Evolutionary conservation across 2,113 vertebrate species (phyloP).

Genomic region (Silurus asotus): DNA sequence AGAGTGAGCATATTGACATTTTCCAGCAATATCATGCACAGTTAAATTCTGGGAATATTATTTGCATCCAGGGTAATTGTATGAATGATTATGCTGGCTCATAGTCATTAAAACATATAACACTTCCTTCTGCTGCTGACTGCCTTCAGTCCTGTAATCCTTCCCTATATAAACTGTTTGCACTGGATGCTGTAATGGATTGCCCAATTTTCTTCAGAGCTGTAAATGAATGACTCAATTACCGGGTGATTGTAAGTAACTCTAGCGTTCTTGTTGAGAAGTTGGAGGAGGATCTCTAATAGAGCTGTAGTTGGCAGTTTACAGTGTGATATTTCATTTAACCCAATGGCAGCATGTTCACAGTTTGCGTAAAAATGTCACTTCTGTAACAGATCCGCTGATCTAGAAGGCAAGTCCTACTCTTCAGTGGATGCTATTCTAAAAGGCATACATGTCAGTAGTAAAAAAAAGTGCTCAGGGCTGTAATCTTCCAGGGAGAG

Average conservation of each 20-base stretch:
- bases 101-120: neutral
- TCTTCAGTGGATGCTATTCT: neutral
- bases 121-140: neutral
- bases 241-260: constrained; percentile 20
- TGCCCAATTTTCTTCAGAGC: constrained; percentile 34
- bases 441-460: constrained; percentile 5
- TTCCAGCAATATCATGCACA: constrained; percentile 16
- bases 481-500: constrained; percentile 2
- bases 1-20: constrained; percentile 15
- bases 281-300: neutral
- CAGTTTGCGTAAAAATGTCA: constrained; percentile 10
- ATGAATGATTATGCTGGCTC: constrained; percentile 15
- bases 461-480: constrained; percentile 20
- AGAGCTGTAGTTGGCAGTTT: neutral
- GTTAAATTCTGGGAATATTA: neutral
- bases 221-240: constrained; percentile 45
- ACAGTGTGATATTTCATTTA: neutral
- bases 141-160: constrained; percentile 28
- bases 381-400: constrained; percentile 16
- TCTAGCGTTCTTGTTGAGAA: constrained; percentile 7
- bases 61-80: constrained; percentile 1
- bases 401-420: neutral
- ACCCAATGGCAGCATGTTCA: neutral
- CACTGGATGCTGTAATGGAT: constrained; percentile 36
- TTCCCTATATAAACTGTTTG: constrained; percentile 31